These are phyloP conservation scores for Himalopsyche tibetana DNA, from an alignment of 2,888 invertebrate genomes.

Conservation along the genomic window DNA sequence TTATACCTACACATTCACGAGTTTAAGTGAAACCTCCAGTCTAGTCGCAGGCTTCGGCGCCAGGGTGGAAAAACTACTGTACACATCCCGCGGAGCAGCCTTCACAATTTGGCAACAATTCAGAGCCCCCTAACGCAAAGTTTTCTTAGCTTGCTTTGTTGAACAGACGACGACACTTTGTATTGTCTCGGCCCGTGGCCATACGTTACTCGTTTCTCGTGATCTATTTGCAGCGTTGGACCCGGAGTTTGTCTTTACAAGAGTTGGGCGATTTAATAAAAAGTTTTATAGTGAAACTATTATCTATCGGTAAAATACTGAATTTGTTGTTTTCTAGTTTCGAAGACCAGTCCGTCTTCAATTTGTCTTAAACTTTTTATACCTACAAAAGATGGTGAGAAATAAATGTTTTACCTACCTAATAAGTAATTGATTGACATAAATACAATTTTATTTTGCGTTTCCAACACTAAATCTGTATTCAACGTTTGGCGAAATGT, in stretches of 20 bases:
- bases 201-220: slow-evolving; percentile 63
- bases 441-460: too few species aligned
- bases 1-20: not conserved
- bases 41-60: slow-evolving; percentile 39
- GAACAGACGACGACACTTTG: slow-evolving; percentile 62
- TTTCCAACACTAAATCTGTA: too few species aligned
- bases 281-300: slow-evolving; percentile 64
- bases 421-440: too few species aligned
- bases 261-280: slow-evolving; percentile 62
- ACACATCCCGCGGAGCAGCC: slow-evolving; percentile 28
- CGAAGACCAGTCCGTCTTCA: not conserved
- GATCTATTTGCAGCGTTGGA: slow-evolving; percentile 57
- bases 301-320: slow-evolving; percentile 59
- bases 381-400: not conserved
- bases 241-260: slow-evolving; percentile 51
- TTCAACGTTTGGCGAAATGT: too few species aligned
- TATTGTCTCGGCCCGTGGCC: slow-evolving; percentile 64
- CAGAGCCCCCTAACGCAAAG: slow-evolving; percentile 47
- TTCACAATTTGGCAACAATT: slow-evolving; percentile 61
- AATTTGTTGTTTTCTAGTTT: slow-evolving; percentile 44
- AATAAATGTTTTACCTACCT: too few species aligned
- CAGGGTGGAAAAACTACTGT: slow-evolving; percentile 28
- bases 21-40: slow-evolving; percentile 12
- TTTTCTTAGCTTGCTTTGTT: slow-evolving; percentile 56
- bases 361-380: slow-evolving; percentile 1